phyloP scores from a whole-genome alignment of 2,113 vertebrate species.

The Oostethus manadensis region DNA sequence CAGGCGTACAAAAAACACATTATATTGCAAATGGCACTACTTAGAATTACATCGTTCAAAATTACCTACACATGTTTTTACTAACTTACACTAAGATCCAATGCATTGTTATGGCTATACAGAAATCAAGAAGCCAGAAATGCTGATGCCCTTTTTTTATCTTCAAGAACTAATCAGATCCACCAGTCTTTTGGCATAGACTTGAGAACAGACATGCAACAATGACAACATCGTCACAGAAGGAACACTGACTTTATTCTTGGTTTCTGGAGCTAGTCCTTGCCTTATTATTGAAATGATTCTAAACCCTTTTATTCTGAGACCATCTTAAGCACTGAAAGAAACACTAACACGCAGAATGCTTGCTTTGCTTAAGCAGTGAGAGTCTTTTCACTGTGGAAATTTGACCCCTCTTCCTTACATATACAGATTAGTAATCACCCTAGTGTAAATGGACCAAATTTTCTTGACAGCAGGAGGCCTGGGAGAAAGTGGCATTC shows the following conservation, averaged over 20 bases:
- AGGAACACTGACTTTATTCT: too few relatives aligned
- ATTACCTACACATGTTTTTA: background rate
- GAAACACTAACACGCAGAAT: constrained; percentile 18
- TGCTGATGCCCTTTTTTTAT: too few relatives aligned
- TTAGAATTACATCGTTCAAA: too few relatives aligned
- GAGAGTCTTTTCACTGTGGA: constrained; percentile 17
- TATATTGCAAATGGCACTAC: too few relatives aligned
- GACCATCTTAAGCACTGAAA: constrained; percentile 9
- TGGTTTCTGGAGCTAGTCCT: too few relatives aligned
- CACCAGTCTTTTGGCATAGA: too few relatives aligned
- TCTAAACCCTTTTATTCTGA: constrained; percentile 19
- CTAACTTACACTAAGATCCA: background rate
- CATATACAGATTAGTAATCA: constrained; percentile 23
- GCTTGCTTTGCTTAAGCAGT: constrained; percentile 33
- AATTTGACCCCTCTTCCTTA: constrained; percentile 20
- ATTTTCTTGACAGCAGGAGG: constrained; percentile 40
- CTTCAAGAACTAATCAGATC: too few relatives aligned
- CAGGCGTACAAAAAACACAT: background rate
- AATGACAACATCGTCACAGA: too few relatives aligned
- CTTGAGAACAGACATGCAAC: too few relatives aligned
- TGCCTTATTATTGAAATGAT: background rate
- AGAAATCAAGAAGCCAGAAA: too few relatives aligned
- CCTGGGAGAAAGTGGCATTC: constrained; percentile 25
- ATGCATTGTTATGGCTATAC: background rate
- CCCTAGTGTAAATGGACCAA: constrained; percentile 16